Evolutionary conservation across 2,888 invertebrate species (phyloP).

Genomic region (Scaptomyza caliginosa): DNA sequence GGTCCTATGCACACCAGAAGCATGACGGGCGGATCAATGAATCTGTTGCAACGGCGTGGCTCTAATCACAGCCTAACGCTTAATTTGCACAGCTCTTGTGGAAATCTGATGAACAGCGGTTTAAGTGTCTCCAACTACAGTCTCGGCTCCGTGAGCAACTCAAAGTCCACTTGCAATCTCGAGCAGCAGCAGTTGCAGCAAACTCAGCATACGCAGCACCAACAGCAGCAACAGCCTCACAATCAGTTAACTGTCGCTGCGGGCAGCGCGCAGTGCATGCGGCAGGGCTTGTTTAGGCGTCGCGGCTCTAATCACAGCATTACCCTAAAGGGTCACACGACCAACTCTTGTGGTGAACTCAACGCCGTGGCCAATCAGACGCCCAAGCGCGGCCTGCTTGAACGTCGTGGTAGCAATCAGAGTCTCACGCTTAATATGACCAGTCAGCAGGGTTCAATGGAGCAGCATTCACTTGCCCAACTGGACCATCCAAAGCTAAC

Average conservation of each 20-base stretch:
- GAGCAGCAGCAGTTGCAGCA: slow-evolving; percentile 50
- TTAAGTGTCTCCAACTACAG: slow-evolving; percentile 86
- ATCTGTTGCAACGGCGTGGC: slow-evolving; percentile 86
- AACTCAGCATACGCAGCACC: slow-evolving; percentile 13
- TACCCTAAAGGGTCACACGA: slow-evolving; percentile 84
- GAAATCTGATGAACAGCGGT: slow-evolving; percentile 82
- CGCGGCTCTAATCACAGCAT: slow-evolving; percentile 86
- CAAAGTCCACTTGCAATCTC: slow-evolving; percentile 80
- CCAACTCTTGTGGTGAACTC: slow-evolving; percentile 83
- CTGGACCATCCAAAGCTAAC: slow-evolving; percentile 64
- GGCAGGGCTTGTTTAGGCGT: slow-evolving; percentile 58
- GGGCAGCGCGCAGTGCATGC: slow-evolving; percentile 58
- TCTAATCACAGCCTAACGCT: slow-evolving; percentile 87
- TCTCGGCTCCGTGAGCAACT: slow-evolving; percentile 85
- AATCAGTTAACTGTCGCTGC: slow-evolving; percentile 52
- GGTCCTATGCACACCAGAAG: slow-evolving; percentile 40
- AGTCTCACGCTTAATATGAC: slow-evolving; percentile 91
- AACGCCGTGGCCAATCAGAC: slow-evolving; percentile 85
- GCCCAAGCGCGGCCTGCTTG: slow-evolving; percentile 89
- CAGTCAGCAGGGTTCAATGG: slow-evolving; percentile 33
- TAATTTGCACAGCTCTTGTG: slow-evolving; percentile 86
- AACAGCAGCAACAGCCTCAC: slow-evolving; percentile 26
- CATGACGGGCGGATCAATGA: slow-evolving; percentile 68
- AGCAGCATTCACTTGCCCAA: slow-evolving; percentile 33
- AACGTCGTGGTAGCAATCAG: slow-evolving; percentile 95